Conservation (phyloP, 2,113 vertebrate genomes). For the Nycticryphes semicollaris region DNA sequence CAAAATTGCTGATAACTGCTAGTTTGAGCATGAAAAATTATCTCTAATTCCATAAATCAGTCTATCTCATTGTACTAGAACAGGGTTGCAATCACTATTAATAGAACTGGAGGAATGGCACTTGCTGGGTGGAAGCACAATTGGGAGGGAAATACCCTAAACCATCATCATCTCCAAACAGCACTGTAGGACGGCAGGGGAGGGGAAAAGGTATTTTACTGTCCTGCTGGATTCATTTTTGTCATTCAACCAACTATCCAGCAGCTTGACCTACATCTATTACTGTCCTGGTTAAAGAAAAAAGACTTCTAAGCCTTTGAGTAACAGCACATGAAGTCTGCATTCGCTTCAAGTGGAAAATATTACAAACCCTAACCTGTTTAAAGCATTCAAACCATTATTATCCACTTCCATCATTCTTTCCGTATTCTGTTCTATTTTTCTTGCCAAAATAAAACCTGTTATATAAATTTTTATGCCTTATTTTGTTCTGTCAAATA, state of each 20-base stretch:
- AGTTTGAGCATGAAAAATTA: neutral
- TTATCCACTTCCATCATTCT: neutral
- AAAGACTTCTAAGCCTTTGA: neutral
- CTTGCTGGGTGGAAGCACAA: neutral
- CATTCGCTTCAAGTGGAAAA: conserved; percentile 3
- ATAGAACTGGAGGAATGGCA: neutral
- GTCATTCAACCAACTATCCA: neutral
- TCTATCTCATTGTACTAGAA: neutral
- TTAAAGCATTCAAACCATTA: conserved; percentile 22
- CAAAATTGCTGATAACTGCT: neutral
- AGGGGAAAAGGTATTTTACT: neutral
- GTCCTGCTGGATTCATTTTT: neutral
- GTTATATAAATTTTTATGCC: neutral
- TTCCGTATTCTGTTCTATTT: neutral
- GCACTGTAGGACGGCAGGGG: neutral
- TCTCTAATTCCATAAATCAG: conserved; percentile 22
- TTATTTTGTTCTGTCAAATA: neutral
- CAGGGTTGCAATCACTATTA: neutral
- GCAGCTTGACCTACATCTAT: neutral
- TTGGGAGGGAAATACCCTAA: neutral
- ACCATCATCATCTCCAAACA: neutral
- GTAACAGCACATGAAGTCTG: neutral
- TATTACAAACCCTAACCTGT: neutral
- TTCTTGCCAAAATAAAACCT: neutral
- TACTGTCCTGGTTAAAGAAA: neutral